A percentile compares a stretch with the other conserved stretches of the same genome.
These are phyloP conservation scores for Philantomba maxwellii DNA, from an alignment of 2,113 vertebrate species.

Conservation along the genomic window DNA sequence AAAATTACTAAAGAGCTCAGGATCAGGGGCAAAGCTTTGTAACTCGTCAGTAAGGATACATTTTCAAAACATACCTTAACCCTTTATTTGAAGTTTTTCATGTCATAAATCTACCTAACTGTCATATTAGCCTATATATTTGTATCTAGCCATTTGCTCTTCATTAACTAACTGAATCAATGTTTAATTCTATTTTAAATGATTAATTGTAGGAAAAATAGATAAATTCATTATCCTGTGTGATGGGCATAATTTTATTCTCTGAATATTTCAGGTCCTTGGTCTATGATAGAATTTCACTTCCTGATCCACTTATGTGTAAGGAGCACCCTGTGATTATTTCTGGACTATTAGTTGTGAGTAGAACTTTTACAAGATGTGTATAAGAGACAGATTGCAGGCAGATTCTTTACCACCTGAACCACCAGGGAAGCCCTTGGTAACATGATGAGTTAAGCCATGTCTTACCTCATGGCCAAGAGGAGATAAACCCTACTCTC, in stretches of 20 bases:
- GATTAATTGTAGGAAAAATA: background rate
- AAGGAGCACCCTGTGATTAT: background rate
- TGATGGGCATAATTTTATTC: background rate
- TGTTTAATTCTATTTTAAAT: background rate
- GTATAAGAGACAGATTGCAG: too few species aligned
- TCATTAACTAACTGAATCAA: background rate
- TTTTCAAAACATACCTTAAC: background rate
- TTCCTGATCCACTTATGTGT: background rate
- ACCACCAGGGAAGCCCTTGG: background rate
- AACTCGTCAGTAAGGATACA: background rate
- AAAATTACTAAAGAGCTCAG: background rate
- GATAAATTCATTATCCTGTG: background rate
- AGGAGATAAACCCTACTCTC: background rate
- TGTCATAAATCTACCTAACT: background rate
- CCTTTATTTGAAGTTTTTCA: background rate
- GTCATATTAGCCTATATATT: background rate
- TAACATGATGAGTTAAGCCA: background rate
- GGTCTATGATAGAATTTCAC: background rate
- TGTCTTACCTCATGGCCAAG: background rate
- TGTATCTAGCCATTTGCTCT: background rate
- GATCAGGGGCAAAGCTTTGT: background rate
- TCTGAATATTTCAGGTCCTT: background rate
- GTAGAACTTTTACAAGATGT: too few species aligned
- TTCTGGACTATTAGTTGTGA: background rate
- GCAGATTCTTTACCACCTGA: background rate